These are phyloP conservation scores for Nasonovia ribisnigri DNA, from an alignment of 2,888 invertebrate species.

Conservation along the genomic window DNA sequence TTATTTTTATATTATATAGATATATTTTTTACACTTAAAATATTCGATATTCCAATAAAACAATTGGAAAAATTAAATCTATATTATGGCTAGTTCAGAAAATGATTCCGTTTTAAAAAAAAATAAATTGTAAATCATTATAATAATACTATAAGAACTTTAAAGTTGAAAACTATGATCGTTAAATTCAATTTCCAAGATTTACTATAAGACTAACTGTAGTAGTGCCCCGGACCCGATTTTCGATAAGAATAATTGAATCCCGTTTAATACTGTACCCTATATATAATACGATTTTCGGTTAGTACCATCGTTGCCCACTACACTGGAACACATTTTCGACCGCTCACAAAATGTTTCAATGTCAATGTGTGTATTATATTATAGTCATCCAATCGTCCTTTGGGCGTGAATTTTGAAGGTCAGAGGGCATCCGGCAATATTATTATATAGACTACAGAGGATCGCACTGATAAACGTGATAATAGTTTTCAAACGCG, in stretches of 20 bases:
- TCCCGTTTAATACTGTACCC: background rate
- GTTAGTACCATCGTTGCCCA: background rate
- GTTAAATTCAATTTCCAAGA: background rate
- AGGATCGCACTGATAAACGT: too few relatives aligned
- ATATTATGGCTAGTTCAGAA: background rate
- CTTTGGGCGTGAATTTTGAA: background rate
- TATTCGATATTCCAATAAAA: background rate
- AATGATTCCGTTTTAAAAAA: background rate
- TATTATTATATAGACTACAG: background rate
- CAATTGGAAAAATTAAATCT: background rate
- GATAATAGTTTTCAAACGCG: background rate
- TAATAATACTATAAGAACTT: background rate
- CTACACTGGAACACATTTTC: background rate
- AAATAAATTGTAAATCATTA: background rate
- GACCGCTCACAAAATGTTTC: background rate
- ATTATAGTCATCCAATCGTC: background rate
- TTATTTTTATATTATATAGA: background rate
- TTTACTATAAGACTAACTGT: background rate
- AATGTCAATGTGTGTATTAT: background rate
- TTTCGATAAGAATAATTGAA: background rate
- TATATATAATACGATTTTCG: background rate
- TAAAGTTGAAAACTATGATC: background rate
- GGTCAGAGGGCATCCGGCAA: background rate
- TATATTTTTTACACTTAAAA: background rate
- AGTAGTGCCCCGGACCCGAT: background rate